Conservation (phyloP, 2,797 vertebrate genomes). For the Calcarius lapponicus region DNA sequence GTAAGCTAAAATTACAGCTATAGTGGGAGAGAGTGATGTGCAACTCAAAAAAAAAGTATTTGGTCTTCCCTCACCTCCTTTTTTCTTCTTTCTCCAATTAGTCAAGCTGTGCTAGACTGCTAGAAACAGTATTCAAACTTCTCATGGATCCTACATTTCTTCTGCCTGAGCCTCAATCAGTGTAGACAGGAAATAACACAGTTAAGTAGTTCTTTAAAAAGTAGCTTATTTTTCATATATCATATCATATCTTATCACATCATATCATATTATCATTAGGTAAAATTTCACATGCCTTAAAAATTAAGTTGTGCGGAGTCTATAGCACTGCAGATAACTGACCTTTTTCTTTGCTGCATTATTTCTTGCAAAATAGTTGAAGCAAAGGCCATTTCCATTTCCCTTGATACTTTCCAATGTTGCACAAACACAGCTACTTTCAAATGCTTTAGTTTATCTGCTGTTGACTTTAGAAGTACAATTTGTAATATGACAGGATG, state of each 20-base stretch:
- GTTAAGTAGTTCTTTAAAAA: not conserved
- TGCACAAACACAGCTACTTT: constrained; percentile 37
- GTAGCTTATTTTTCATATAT: not conserved
- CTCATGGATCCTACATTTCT: not conserved
- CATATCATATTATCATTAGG: not conserved
- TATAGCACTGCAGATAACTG: not conserved
- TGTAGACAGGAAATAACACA: not conserved
- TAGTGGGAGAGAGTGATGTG: not conserved
- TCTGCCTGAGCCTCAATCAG: not conserved
- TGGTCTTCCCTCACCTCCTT: not conserved
- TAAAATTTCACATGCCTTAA: not conserved
- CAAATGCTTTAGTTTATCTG: constrained; percentile 14
- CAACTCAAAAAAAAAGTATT: not conserved
- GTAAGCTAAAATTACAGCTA: not conserved
- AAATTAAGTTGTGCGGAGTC: not conserved
- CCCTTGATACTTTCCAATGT: not conserved
- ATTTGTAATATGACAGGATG: constrained; percentile 8
- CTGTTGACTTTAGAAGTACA: constrained; percentile 24
- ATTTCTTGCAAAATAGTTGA: not conserved
- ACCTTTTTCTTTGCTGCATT: not conserved
- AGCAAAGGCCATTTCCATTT: not conserved
- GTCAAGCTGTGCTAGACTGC: not conserved
- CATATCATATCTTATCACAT: not conserved
- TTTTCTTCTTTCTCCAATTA: not conserved
- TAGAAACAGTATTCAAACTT: not conserved